Base-by-base conservation (phyloP, 2,797 vertebrate species). In the Distichodus sexfasciatus region DNA sequence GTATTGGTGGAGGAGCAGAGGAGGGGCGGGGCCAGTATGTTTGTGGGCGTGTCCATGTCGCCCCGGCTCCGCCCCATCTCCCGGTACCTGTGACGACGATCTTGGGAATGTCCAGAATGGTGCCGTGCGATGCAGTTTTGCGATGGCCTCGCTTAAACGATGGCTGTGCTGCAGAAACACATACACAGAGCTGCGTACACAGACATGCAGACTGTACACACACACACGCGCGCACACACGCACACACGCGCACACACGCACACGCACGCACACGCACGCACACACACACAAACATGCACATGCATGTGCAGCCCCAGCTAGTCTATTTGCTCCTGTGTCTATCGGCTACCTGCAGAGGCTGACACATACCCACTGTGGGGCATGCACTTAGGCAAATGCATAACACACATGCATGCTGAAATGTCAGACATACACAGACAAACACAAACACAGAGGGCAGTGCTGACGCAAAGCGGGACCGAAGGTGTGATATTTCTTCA, bases 81-180 rank as follows among this genome's bases (percentile, higher is more conserved):
- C 85, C 83, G 93, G 93, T 99, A 99, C 97, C 97, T 99, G 97
- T 93, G 90, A 96, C 90, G 96, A 97, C 87, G 96, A 98, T 97
- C 96, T 98, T 94, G 93, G 97, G 96, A 89, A 98, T 92, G 92
- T 99, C 97, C 95, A 98, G 95, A 94, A 99, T 97, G 94, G 95
- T 99, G 92, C 97, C 97, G 89, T 91, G 94, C 79, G 97, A 99
- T 85, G 96, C 96, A 57, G 97, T 99, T 98, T 99, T 99, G 96
- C 96, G 96, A 86, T 99, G 97, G 89, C 97, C 96, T 94, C 92
- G 94, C 93, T 97, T 99, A 94, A 91, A 95, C 92, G 91, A 95
- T 80, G 88, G 86, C 85, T 86, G 90, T 94, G 92, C 96, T 95
- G 97, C 92, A 87, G 95, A 97, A 94, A 98, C 90, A 99, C 92